phyloP scores from a whole-genome alignment of 2,797 vertebrate genomes.

The Ctenochaetus hawaiiensis region DNA sequence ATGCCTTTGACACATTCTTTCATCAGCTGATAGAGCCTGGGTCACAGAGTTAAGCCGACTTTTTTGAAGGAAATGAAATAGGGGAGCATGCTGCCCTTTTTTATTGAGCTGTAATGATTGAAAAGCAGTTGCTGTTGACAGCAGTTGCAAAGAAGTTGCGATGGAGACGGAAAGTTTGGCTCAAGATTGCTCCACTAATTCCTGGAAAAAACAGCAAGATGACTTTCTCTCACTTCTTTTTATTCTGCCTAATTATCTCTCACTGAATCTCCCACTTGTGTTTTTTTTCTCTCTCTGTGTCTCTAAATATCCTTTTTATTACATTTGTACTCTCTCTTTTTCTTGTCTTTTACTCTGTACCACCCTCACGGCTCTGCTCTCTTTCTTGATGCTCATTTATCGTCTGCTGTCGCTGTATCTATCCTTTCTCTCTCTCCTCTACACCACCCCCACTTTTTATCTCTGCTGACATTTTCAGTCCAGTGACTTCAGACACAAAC shows the following conservation, averaged over 20 bases:
- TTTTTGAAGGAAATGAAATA: slow-evolving; percentile 23
- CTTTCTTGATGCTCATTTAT: slow-evolving; percentile 38
- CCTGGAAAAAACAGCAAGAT: slow-evolving; percentile 16
- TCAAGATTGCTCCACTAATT: slow-evolving; percentile 31
- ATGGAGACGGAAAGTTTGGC: slow-evolving; percentile 25
- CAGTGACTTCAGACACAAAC: slow-evolving; percentile 71
- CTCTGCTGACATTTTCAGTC: slow-evolving; percentile 77
- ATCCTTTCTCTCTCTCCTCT: slow-evolving; percentile 17
- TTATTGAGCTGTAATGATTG: slow-evolving; percentile 31
- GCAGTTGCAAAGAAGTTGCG: slow-evolving; percentile 8
- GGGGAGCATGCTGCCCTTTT: slow-evolving; percentile 27
- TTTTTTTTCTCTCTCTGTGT: background rate
- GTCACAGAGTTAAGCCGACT: slow-evolving; percentile 24
- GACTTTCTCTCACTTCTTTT: slow-evolving; percentile 9
- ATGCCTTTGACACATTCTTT: background rate
- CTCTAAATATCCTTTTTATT: slow-evolving; percentile 59
- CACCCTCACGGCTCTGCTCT: slow-evolving; percentile 3
- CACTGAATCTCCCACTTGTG: background rate
- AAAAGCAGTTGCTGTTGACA: slow-evolving; percentile 14
- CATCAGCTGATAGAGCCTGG: background rate
- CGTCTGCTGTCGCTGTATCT: slow-evolving; percentile 27
- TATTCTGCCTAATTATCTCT: slow-evolving; percentile 37
- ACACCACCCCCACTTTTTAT: slow-evolving; percentile 29
- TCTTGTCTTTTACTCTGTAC: background rate
- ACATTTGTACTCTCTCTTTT: slow-evolving; percentile 8